Conservation (phyloP, 2,888 invertebrate genomes). For the Brachycybe producta region DNA sequence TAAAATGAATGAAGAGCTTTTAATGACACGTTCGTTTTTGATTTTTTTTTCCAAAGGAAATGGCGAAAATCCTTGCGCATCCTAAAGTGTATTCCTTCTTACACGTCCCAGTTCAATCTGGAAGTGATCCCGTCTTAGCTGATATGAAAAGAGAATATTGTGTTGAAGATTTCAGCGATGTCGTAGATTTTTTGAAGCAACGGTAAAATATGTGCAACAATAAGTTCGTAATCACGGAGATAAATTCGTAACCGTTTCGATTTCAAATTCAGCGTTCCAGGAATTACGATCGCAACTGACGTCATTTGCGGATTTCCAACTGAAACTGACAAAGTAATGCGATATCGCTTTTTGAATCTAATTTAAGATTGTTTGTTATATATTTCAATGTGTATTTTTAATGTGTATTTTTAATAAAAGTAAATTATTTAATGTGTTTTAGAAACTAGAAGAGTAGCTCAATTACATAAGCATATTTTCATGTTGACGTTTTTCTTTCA, state of each 20-base stretch:
- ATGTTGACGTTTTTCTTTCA: too few relatives aligned
- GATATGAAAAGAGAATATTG: slow-evolving; percentile 97
- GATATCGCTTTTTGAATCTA: too few relatives aligned
- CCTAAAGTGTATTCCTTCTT: slow-evolving; percentile 88
- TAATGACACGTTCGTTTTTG: not conserved
- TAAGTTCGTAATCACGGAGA: not conserved
- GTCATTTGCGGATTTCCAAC: slow-evolving; percentile 98
- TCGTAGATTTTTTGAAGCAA: slow-evolving; percentile 67
- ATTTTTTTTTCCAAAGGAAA: slow-evolving; percentile 42
- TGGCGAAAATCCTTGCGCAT: slow-evolving; percentile 71
- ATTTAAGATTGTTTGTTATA: too few relatives aligned
- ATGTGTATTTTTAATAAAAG: too few relatives aligned
- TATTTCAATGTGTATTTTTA: too few relatives aligned
- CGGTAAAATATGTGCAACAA: slow-evolving; percentile 39
- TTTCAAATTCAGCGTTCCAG: slow-evolving; percentile 56
- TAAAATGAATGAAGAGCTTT: not conserved
- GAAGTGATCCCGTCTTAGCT: slow-evolving; percentile 81
- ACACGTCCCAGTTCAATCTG: slow-evolving; percentile 95
- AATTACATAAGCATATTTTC: too few relatives aligned
- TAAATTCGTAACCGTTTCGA: not conserved
- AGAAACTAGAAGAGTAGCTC: too few relatives aligned
- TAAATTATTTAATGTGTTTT: too few relatives aligned
- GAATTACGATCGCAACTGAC: slow-evolving; percentile 90
- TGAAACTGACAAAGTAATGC: slow-evolving; percentile 55
- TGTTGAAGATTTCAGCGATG: slow-evolving; percentile 71